Evolutionary conservation across 2,797 vertebrate species (phyloP).

Genomic region (Arremon aurantiirostris): DNA sequence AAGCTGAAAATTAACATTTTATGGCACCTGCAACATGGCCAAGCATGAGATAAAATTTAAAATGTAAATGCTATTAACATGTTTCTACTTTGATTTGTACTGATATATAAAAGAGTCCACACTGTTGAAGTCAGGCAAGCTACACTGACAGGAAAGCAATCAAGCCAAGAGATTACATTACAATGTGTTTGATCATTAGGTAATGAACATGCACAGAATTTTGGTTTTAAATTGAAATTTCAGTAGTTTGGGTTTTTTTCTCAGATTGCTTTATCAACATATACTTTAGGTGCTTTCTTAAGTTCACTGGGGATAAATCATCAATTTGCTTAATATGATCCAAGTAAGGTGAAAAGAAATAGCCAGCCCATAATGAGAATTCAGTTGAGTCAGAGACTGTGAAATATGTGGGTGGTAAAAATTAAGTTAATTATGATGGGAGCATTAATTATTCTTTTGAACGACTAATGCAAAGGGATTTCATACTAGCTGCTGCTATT

Average conservation of each 20-base stretch:
- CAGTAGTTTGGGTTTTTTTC: background rate
- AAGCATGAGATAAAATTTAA: slow-evolving; percentile 7
- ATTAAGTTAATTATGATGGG: background rate
- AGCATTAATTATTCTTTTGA: background rate
- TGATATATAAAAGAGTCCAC: background rate
- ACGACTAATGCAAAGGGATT: background rate
- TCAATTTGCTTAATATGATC: background rate
- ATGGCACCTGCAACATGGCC: background rate
- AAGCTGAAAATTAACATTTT: background rate
- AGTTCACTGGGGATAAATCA: background rate
- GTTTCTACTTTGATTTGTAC: background rate
- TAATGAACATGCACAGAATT: background rate
- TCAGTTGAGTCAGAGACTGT: background rate
- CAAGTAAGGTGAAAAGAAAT: background rate
- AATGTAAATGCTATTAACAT: background rate
- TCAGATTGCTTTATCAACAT: background rate
- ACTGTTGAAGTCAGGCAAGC: background rate
- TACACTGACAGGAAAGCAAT: background rate
- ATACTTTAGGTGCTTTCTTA: background rate
- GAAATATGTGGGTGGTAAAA: background rate
- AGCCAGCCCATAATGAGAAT: background rate
- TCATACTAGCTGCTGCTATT: background rate
- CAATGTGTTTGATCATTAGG: background rate
- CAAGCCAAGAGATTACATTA: background rate
- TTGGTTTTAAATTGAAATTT: background rate